Conservation (phyloP, 2,113 vertebrate genomes). For the Echinops telfairi region DNA sequence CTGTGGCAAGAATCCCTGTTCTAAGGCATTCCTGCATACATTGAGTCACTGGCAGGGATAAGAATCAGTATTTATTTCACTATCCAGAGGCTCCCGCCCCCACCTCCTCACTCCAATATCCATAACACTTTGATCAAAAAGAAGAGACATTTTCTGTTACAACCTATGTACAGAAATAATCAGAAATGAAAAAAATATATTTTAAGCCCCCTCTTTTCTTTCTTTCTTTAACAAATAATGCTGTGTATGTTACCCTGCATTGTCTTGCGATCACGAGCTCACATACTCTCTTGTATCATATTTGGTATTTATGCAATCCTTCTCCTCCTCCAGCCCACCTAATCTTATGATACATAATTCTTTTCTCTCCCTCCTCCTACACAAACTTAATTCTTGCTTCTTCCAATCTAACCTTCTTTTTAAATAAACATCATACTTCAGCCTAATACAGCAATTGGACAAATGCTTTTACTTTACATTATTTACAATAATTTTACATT, state of each 20-base stretch:
- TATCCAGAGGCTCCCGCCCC: neutral
- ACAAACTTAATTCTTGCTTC: conserved; percentile 80
- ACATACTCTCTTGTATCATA: conserved; percentile 76
- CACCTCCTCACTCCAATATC: neutral
- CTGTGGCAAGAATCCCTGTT: neutral
- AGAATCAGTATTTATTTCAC: neutral
- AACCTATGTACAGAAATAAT: neutral
- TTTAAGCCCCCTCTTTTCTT: neutral
- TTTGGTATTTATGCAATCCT: conserved; percentile 82
- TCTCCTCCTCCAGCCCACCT: conserved; percentile 84
- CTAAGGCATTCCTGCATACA: neutral
- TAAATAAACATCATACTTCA: conserved; percentile 47
- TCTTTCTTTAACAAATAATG: conserved; percentile 79
- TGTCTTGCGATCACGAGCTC: conserved; percentile 54
- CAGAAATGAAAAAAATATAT: conserved; percentile 9
- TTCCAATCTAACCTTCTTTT: conserved; percentile 73
- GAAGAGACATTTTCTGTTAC: conserved; percentile 20
- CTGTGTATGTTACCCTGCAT: conserved; percentile 48
- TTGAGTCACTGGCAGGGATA: neutral
- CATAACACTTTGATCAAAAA: neutral
- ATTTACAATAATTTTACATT: conserved; percentile 15
- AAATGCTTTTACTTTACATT: conserved; percentile 16
- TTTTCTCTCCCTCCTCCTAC: conserved; percentile 77
- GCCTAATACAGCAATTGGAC: conserved; percentile 8
- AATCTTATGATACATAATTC: conserved; percentile 82